Evolutionary conservation across 2,888 invertebrate genomes (phyloP).

Genomic region (Ectemnius cavifrons): DNA sequence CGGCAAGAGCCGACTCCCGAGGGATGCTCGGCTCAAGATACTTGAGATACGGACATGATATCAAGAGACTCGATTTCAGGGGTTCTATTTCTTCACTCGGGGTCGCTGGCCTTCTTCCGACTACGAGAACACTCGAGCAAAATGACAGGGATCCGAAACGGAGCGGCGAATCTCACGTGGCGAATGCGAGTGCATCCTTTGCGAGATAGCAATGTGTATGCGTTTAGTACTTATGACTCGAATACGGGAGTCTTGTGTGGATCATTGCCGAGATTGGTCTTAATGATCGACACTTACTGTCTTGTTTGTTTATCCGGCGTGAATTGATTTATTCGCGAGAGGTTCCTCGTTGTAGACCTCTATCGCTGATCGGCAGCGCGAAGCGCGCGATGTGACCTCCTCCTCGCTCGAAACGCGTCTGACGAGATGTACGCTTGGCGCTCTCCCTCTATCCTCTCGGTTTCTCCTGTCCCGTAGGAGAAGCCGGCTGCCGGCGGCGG

Average conservation of each 20-base stretch:
- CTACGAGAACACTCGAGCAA: not conserved
- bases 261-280: conserved; percentile 18
- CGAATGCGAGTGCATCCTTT: conserved; percentile 24
- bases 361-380: conserved; percentile 30
- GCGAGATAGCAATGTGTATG: conserved; percentile 9
- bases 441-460: not conserved
- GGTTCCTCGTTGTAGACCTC: conserved; percentile 24
- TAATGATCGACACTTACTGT: conserved; percentile 29
- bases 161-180: conserved; percentile 28
- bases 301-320: conserved; percentile 11
- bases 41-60: not conserved
- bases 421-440: not conserved
- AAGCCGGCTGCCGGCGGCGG: conserved; percentile 23
- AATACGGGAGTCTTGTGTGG: conserved; percentile 8
- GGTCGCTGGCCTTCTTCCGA: conserved; percentile 2
- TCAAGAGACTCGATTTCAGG: not conserved
- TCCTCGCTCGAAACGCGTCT: conserved; percentile 48
- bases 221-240: conserved; percentile 1
- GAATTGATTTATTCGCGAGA: conserved; percentile 27
- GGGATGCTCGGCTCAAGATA: not conserved
- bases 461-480: conserved; percentile 30
- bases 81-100: not conserved
- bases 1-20: not conserved
- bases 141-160: not conserved
- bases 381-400: conserved; percentile 41